A percentile compares a stretch with the other conserved stretches of the same genome.
phyloP scores from a whole-genome alignment of 1,140 invertebrate genomes.

The Rhagoletis zephyria region DNA sequence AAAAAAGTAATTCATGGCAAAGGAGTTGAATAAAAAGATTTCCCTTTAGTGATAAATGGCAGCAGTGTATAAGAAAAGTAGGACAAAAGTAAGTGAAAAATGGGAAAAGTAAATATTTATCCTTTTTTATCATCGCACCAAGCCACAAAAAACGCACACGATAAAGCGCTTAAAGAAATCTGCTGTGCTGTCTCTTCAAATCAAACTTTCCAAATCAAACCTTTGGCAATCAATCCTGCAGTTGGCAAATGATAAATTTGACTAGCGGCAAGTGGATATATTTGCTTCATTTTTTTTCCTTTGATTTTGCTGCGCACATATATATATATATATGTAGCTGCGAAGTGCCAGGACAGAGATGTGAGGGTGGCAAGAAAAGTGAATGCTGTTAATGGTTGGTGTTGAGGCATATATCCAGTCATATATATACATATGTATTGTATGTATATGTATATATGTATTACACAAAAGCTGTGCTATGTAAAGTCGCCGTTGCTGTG shows the following conservation, averaged over 20 bases:
- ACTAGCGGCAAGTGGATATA: background rate
- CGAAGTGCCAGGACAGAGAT: background rate
- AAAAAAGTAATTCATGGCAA: too few species aligned
- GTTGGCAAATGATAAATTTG: background rate
- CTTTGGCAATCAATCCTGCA: background rate
- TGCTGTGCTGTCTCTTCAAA: background rate
- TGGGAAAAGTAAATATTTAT: background rate
- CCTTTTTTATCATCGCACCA: background rate
- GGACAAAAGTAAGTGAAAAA: background rate
- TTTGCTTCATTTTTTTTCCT: background rate
- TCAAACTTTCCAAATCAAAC: slow-evolving; percentile 19
- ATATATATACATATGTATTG: background rate
- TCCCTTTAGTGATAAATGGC: background rate
- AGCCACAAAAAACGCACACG: background rate
- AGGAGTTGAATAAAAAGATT: background rate
- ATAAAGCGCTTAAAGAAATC: background rate
- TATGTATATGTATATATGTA: too few species aligned
- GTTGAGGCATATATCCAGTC: background rate
- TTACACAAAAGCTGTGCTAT: too few species aligned
- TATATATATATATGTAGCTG: background rate
- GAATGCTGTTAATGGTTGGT: too few species aligned
- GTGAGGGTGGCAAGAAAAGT: background rate
- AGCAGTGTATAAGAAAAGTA: background rate
- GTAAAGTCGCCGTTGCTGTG: too few species aligned
- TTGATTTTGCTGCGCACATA: background rate